phyloP scores from a whole-genome alignment of 2,113 vertebrate genomes.

The Poeciliopsis prolifica region DNA sequence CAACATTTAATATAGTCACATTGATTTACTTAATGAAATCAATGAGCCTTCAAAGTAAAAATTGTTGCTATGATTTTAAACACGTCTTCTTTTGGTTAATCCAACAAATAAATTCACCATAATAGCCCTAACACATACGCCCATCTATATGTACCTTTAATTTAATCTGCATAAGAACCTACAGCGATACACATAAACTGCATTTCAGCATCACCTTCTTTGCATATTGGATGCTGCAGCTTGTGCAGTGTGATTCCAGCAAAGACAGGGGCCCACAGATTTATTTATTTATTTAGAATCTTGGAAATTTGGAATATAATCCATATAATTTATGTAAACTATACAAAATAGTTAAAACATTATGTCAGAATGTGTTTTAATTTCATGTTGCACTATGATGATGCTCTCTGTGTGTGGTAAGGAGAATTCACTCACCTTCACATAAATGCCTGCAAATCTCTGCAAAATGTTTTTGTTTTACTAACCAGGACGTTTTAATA shows the following conservation, averaged over 20 bases:
- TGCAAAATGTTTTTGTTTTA: too few relatives aligned
- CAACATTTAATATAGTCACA: not conserved
- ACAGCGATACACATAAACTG: not conserved
- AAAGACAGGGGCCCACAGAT: not conserved
- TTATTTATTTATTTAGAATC: not conserved
- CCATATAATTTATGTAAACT: too few relatives aligned
- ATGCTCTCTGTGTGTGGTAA: too few relatives aligned
- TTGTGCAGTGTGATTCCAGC: not conserved
- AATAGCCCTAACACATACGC: too few relatives aligned
- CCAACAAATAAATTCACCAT: not conserved
- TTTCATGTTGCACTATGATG: too few relatives aligned
- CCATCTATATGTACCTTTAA: not conserved
- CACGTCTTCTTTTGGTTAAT: not conserved
- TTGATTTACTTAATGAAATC: not conserved
- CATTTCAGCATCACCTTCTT: not conserved
- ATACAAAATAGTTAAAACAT: too few relatives aligned
- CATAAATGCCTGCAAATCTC: too few relatives aligned
- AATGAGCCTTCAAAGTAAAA: not conserved
- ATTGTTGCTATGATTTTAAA: not conserved
- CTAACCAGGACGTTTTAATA: too few relatives aligned
- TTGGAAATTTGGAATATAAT: not conserved
- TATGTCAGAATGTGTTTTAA: too few relatives aligned
- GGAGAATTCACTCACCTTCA: too few relatives aligned
- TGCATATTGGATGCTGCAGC: not conserved
- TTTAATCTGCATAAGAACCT: not conserved